Percentiles rank a stretch among this genome's conserved stretches.
These are phyloP conservation scores for Phocoena phocoena DNA, from an alignment of 2,113 vertebrate species.

Conservation along the genomic window DNA sequence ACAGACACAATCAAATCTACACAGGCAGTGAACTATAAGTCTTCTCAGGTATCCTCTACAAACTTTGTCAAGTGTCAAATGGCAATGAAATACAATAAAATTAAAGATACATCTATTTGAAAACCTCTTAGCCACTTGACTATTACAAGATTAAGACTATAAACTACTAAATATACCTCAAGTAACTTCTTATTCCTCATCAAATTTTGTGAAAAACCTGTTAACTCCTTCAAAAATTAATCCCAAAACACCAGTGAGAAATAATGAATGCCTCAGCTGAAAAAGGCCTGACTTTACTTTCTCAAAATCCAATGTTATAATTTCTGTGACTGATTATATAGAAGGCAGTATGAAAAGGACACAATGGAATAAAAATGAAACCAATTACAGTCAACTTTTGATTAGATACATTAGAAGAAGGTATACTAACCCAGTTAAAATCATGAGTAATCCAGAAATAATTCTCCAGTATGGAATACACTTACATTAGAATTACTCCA, in stretches of 20 bases:
- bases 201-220: neutral
- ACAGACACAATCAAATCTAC: conserved; percentile 7
- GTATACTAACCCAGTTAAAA: conserved; percentile 9
- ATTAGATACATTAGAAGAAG: conserved; percentile 16
- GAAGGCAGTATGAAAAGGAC: neutral
- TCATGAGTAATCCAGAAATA: neutral
- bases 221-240: conserved; percentile 16
- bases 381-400: neutral
- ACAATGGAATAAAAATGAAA: conserved; percentile 5
- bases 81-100: neutral
- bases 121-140: neutral
- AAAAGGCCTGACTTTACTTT: conserved; percentile 12
- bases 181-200: neutral
- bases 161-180: neutral
- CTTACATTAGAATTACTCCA: neutral
- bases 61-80: neutral
- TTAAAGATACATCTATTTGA: conserved; percentile 9
- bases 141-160: neutral
- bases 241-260: neutral
- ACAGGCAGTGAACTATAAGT: neutral
- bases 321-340: neutral
- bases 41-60: neutral
- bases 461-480: neutral
- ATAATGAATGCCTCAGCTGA: neutral
- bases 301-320: neutral